Evolutionary conservation across 2,888 invertebrate species (phyloP), one percentile per base, ranked within the genome.

Genomic region (Holacanthella duospinosa): DNA sequence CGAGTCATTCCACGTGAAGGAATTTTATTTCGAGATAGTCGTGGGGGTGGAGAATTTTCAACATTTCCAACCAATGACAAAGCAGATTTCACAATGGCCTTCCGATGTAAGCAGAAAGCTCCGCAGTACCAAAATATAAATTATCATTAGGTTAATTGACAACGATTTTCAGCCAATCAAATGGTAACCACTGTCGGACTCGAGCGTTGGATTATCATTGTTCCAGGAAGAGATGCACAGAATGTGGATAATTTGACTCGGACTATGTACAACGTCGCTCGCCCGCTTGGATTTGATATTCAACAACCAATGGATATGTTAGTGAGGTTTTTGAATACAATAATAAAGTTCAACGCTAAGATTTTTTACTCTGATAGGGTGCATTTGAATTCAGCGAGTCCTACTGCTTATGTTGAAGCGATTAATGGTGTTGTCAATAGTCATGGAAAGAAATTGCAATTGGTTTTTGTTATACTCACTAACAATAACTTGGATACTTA

Each of bases 71-170:
- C 79, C 0, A 85, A 84, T 19, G 77, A 78, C 0, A 80, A 81
- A 1, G 89, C 87, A 0, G 89, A 93, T 60, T 94, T 93, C 91
- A 86, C 87, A 2, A 66, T 57, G 53, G 66, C 64, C 1, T 66
- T 66, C 43, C 60, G 64, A 56, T 25, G 66, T 66, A 62, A 43
- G 66, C 43, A n/a, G 25, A 12, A 12, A 16, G 36, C 36, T 36
- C 16, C 16, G 36, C 1, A 56, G 16, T 36, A 36, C 6, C 6
- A 36, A 36, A 36, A 36, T 36, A 12, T 12, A 36, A 36, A 36
- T 36, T 36, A 12, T 36, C 16, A 16, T 16, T 36, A 36, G 16
- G 9, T 36, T 12, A 16, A 36, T 36, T 16, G 9, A 74, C 21
- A 55, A 72, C 1, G 4, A 56, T 56, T 56, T 56, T 29, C 56